Percentiles rank a stretch among this genome's conserved stretches.
Conservation (phyloP, 2,888 invertebrate genomes). For the Leptodirus hochenwartii region DNA sequence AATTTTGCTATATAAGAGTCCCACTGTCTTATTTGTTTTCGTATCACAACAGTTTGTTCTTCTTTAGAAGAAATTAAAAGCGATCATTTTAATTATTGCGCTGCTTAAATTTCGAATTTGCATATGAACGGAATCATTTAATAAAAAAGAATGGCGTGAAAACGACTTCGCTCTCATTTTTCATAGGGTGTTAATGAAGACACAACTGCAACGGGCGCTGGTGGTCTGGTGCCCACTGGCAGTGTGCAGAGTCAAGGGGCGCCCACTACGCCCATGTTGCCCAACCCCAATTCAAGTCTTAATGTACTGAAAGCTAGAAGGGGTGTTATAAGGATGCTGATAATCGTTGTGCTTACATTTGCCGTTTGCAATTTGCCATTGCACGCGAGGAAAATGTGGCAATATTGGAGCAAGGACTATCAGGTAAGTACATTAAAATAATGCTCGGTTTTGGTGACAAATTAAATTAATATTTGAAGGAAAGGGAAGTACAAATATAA, state of each 20-base stretch:
- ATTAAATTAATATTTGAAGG: no score
- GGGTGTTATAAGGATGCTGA: constrained; percentile 76
- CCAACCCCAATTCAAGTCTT: constrained; percentile 48
- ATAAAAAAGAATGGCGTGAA: constrained; percentile 2
- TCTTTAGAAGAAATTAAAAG: no score
- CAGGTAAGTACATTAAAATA: no score
- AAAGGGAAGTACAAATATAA: no score
- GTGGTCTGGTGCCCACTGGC: constrained; percentile 20
- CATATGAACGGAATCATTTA: no score
- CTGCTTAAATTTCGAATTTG: no score
- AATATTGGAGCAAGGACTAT: constrained; percentile 46
- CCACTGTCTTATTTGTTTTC: no score
- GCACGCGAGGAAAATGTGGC: constrained; percentile 77
- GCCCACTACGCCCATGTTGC: constrained; percentile 24
- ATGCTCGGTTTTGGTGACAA: no score
- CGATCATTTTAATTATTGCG: no score
- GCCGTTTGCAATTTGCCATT: constrained; percentile 79
- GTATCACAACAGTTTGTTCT: no score
- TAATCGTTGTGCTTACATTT: constrained; percentile 75
- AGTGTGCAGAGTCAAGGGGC: constrained; percentile 11
- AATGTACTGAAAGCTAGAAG: constrained; percentile 63
- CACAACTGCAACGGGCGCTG: no score
- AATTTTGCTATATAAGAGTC: no score
- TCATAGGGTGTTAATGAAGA: constrained; percentile 9
- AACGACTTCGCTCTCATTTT: constrained; percentile 1